These are phyloP conservation scores for Mythimna impura DNA, from an alignment of 2,888 invertebrate genomes.

Conservation along the genomic window DNA sequence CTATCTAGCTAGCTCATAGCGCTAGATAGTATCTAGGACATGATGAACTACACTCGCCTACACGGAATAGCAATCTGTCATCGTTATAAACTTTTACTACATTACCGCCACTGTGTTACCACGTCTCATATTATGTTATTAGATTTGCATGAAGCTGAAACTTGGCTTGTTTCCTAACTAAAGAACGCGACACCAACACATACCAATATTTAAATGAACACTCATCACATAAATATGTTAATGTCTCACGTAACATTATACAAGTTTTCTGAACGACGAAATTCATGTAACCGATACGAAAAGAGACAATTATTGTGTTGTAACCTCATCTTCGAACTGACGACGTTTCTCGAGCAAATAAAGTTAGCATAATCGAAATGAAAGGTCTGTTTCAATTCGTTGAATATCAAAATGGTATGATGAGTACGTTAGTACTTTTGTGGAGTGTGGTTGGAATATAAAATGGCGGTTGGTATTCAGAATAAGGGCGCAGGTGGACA, in stretches of 20 bases:
- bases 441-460: conserved; percentile 56
- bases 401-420: conserved; percentile 52
- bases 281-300: conserved; percentile 37
- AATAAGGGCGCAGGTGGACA: conserved; percentile 75
- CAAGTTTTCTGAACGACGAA: conserved; percentile 38
- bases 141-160: conserved; percentile 57
- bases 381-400: conserved; percentile 57
- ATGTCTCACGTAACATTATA: conserved; percentile 44
- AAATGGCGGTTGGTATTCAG: conserved; percentile 58
- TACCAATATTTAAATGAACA: conserved; percentile 46
- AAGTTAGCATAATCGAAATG: conserved; percentile 59
- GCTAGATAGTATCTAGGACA: neutral
- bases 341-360: conserved; percentile 40
- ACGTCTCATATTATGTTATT: conserved; percentile 45
- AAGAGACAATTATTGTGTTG: conserved; percentile 43
- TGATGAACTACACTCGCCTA: conserved; percentile 7
- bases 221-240: conserved; percentile 41
- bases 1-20: neutral
- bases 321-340: conserved; percentile 54
- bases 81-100: conserved; percentile 58
- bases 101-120: conserved; percentile 37
- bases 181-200: conserved; percentile 32
- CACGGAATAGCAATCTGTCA: conserved; percentile 48
- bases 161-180: conserved; percentile 46
- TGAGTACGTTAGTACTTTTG: conserved; percentile 54